phyloP scores from a whole-genome alignment of 2,888 invertebrate species.

The Epinotia demarniana region DNA sequence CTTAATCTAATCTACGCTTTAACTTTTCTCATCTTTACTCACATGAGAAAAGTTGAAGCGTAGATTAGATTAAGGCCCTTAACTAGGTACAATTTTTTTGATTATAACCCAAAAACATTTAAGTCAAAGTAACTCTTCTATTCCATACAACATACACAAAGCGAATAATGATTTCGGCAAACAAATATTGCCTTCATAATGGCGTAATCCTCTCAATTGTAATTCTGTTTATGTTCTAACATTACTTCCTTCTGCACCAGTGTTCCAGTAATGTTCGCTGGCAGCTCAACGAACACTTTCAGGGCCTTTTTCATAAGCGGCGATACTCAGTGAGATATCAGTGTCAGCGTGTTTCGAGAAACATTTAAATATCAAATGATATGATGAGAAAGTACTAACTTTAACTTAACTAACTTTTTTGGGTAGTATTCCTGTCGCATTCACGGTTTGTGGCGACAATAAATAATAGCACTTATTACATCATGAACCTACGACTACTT shows the following conservation, averaged over 20 bases:
- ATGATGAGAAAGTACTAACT: constrained; percentile 8
- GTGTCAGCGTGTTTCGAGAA: constrained; percentile 34
- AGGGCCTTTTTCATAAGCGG: constrained; percentile 49
- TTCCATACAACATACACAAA: background rate
- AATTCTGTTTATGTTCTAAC: constrained; percentile 57
- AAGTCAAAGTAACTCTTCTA: no score
- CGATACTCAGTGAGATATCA: constrained; percentile 39
- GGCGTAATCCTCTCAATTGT: constrained; percentile 71
- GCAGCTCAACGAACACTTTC: constrained; percentile 56
- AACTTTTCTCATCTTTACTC: no score
- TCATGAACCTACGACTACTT: no score
- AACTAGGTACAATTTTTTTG: no score
- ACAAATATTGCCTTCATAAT: constrained; percentile 29
- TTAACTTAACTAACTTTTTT: constrained; percentile 8
- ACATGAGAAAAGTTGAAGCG: no score
- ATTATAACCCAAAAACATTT: no score
- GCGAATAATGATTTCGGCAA: constrained; percentile 15
- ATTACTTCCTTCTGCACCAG: constrained; percentile 66
- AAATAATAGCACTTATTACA: no score
- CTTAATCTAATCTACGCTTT: no score
- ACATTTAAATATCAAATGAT: constrained; percentile 28
- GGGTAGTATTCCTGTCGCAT: no score
- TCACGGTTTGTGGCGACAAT: background rate
- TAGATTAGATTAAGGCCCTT: no score
- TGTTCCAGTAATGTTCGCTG: constrained; percentile 66